Conservation (phyloP, 30 jellyfish, hydroid and myxozoan species). For the Pelagia noctiluca region DNA sequence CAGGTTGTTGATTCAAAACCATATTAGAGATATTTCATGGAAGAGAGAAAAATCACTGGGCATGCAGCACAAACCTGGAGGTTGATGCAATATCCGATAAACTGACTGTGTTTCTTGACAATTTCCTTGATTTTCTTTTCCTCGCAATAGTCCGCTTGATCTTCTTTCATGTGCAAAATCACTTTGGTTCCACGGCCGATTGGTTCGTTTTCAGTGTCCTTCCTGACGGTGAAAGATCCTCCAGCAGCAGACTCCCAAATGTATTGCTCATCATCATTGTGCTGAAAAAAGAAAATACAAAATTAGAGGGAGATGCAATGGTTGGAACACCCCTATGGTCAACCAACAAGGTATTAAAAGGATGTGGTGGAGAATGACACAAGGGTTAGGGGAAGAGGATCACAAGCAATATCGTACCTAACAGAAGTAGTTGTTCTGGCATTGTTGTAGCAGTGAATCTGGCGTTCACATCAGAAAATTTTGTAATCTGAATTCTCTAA, state of each 20-base stretch:
- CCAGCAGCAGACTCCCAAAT: slow-evolving; percentile 99
- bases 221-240: slow-evolving; percentile 93
- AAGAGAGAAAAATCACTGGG: too few species aligned
- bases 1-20: too few species aligned
- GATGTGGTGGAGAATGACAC: not conserved
- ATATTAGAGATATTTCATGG: too few species aligned
- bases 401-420: too few species aligned
- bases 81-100: slow-evolving; percentile 94
- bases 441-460: too few species aligned
- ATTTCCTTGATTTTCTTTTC: slow-evolving; percentile 92
- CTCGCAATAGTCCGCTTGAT: slow-evolving; percentile 83
- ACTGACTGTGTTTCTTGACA: slow-evolving; percentile 98
- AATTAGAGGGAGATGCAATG: not conserved
- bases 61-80: slow-evolving; percentile 85
- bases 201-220: slow-evolving; percentile 95
- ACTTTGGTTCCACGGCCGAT: slow-evolving; percentile 97
- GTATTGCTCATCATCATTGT: slow-evolving; percentile 99
- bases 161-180: slow-evolving; percentile 92
- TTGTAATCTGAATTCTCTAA: too few species aligned
- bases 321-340: not conserved
- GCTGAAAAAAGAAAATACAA: slow-evolving; percentile 9
- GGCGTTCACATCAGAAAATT: too few species aligned
- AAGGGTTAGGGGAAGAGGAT: not conserved
- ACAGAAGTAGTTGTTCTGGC: too few species aligned
- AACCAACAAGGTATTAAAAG: not conserved